Evolutionary conservation across 2,113 vertebrate genomes (phyloP).

Genomic region (Camelus dromedarius): DNA sequence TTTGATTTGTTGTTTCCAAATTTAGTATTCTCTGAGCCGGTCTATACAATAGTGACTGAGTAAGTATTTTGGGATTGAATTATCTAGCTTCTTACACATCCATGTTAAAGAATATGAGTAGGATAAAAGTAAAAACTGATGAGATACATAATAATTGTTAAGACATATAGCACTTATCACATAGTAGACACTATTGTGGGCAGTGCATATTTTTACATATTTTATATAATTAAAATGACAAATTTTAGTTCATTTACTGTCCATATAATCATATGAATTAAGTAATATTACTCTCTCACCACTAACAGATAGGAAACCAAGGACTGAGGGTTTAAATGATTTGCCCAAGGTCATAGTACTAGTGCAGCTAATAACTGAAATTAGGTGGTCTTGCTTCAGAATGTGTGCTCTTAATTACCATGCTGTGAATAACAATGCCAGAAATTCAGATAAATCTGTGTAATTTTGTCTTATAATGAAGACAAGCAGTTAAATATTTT

Average conservation of each 20-base stretch:
- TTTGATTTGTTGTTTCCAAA: not conserved
- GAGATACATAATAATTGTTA: not conserved
- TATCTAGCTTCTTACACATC: not conserved
- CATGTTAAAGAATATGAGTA: not conserved
- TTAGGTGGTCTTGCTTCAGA: not conserved
- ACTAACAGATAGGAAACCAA: not conserved
- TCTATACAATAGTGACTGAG: not conserved
- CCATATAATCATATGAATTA: not conserved
- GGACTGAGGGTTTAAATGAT: not conserved
- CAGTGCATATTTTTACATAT: not conserved
- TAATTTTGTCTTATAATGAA: not conserved
- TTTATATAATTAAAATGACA: not conserved
- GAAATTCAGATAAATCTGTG: not conserved
- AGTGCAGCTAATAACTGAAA: not conserved
- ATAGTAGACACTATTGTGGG: not conserved
- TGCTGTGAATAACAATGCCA: not conserved
- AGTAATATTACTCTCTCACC: not conserved
- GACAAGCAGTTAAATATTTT: not conserved
- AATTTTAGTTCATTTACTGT: not conserved
- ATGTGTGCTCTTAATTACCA: not conserved
- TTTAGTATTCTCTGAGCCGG: not conserved
- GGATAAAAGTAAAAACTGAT: not conserved
- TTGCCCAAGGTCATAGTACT: not conserved
- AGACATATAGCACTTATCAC: not conserved
- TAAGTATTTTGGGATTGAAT: not conserved